Conservation (phyloP, 2,113 vertebrate genomes). For the Vidua chalybeata region DNA sequence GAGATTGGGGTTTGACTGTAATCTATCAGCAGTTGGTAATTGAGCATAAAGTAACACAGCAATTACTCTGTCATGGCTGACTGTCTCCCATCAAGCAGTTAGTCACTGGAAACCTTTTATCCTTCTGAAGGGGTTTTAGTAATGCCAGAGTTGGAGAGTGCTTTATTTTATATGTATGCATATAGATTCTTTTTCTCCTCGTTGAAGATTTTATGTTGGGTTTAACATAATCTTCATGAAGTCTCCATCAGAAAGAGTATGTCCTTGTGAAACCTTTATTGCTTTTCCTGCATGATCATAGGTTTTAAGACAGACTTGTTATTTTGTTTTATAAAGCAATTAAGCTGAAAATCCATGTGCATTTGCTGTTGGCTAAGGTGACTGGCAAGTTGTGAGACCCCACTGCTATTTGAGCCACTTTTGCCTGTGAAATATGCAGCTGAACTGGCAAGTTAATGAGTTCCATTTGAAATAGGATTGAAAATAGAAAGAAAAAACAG, state of each 20-base stretch:
- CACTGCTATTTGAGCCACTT: constrained; percentile 59
- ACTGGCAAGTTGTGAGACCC: constrained; percentile 27
- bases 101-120: constrained; percentile 56
- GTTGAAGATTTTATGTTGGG: constrained; percentile 49
- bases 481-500: constrained; percentile 33
- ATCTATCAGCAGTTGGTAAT: constrained; percentile 51
- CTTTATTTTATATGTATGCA: constrained; percentile 50
- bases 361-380: constrained; percentile 51
- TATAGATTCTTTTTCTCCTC: constrained; percentile 49
- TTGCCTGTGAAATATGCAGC: constrained; percentile 57
- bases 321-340: constrained; percentile 36
- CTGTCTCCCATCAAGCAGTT: constrained; percentile 47
- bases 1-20: constrained; percentile 33
- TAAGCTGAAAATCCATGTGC: not conserved
- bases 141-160: constrained; percentile 64
- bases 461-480: constrained; percentile 48
- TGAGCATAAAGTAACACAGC: constrained; percentile 37
- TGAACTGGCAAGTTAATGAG: constrained; percentile 31
- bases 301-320: constrained; percentile 47
- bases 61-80: constrained; percentile 20
- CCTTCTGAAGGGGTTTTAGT: constrained; percentile 52
- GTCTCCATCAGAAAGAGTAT: constrained; percentile 12
- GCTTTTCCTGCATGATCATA: constrained; percentile 51
- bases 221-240: constrained; percentile 47
- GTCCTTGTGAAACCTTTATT: constrained; percentile 24